Evolutionary conservation across 2,888 invertebrate species (phyloP).

Genomic region (Copidosoma aretas): DNA sequence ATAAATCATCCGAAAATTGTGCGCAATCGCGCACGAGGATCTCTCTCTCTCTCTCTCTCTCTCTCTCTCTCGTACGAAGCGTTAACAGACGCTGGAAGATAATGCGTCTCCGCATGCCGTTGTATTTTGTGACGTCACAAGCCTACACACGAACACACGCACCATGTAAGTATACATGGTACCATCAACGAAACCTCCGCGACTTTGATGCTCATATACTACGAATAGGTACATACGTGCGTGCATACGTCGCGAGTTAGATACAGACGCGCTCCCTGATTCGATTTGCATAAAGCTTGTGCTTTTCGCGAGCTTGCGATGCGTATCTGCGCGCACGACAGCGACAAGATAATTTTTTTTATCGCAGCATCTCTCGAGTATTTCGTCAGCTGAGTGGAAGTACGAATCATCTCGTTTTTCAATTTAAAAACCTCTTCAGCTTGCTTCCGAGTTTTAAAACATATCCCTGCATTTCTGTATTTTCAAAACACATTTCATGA

Average conservation of each 20-base stretch:
- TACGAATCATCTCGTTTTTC: no score
- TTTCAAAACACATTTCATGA: no score
- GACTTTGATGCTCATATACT: not conserved
- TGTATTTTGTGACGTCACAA: not conserved
- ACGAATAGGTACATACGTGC: not conserved
- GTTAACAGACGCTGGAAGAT: not conserved
- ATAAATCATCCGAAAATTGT: not conserved
- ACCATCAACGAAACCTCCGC: slow-evolving; percentile 4
- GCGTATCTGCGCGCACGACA: not conserved
- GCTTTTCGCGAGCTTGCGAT: not conserved
- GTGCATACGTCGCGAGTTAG: not conserved
- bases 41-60: no score
- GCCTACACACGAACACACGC: not conserved
- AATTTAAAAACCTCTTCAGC: no score
- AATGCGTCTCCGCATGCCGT: not conserved
- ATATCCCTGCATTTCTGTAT: no score
- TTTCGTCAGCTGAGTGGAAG: no score
- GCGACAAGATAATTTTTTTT: slow-evolving; percentile 17
- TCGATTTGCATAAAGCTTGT: slow-evolving; percentile 46
- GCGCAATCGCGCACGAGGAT: not conserved
- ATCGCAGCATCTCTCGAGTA: no score
- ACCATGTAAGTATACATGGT: not conserved
- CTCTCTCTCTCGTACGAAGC: not conserved
- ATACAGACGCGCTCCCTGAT: slow-evolving; percentile 50
- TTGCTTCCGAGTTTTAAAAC: no score